Conservation (phyloP, 2,113 vertebrate species). For the Dasypus novemcinctus region DNA sequence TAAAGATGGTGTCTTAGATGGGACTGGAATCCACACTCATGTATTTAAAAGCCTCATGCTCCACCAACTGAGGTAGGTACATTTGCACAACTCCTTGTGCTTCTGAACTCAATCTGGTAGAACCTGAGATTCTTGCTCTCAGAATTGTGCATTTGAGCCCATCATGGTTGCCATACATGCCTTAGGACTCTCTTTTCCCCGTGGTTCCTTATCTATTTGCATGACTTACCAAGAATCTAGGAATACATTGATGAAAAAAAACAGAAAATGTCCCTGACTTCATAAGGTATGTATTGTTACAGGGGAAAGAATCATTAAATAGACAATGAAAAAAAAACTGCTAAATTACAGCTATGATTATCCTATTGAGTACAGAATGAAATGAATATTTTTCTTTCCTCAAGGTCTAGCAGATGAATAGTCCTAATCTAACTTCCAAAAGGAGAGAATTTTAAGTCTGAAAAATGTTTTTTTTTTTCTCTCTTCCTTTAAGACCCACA, state of each 20-base stretch:
- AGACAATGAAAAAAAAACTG: background rate
- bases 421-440: background rate
- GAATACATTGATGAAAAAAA: background rate
- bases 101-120: background rate
- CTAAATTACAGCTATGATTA: background rate
- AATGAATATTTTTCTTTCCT: background rate
- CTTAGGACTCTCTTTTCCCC: background rate
- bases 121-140: background rate
- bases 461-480: background rate
- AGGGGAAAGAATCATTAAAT: background rate
- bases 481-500: background rate
- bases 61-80: background rate
- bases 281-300: fast-evolving
- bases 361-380: background rate
- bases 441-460: background rate
- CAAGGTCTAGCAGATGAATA: background rate
- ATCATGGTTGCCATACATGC: background rate
- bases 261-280: background rate
- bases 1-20: background rate
- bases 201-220: background rate
- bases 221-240: background rate
- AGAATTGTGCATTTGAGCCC: background rate
- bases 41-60: background rate
- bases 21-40: background rate
- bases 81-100: background rate